Evolutionary conservation across 2,113 vertebrate genomes (phyloP).

Genomic region (Phocoena phocoena): DNA sequence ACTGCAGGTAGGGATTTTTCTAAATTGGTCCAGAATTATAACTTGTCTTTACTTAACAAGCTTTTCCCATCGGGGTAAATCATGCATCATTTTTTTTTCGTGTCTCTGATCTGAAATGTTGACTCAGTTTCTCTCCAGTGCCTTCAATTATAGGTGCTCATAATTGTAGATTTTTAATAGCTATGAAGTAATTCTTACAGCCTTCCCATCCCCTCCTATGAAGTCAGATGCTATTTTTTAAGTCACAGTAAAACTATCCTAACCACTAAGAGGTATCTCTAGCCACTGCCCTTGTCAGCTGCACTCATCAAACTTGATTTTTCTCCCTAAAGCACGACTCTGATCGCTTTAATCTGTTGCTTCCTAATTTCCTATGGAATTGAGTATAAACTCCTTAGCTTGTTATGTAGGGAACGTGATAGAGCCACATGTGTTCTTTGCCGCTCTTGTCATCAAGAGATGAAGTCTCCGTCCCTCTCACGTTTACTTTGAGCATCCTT

Average conservation of each 20-base stretch:
- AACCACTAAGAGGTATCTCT: not conserved
- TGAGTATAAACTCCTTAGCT: not conserved
- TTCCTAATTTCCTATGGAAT: not conserved
- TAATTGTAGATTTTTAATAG: not conserved
- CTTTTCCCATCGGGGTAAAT: not conserved
- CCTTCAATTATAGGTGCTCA: not conserved
- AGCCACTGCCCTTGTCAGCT: not conserved
- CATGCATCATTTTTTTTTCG: not conserved
- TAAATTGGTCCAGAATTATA: not conserved
- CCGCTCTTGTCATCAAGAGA: not conserved
- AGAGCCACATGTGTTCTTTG: no score
- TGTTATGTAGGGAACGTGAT: not conserved
- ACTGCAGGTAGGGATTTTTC: conserved; percentile 35
- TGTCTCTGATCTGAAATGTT: not conserved
- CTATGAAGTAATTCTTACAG: not conserved
- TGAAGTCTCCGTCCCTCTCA: not conserved
- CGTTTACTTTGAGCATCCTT: not conserved
- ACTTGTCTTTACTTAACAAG: not conserved
- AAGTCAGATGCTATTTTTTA: not conserved
- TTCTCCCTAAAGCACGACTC: not conserved
- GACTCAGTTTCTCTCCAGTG: not conserved
- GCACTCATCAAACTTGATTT: not conserved
- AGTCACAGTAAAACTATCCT: not conserved
- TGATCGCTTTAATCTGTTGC: not conserved
- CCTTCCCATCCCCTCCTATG: not conserved